phyloP scores from a whole-genome alignment of 1,140 invertebrate species.

The Ips typographus region DNA sequence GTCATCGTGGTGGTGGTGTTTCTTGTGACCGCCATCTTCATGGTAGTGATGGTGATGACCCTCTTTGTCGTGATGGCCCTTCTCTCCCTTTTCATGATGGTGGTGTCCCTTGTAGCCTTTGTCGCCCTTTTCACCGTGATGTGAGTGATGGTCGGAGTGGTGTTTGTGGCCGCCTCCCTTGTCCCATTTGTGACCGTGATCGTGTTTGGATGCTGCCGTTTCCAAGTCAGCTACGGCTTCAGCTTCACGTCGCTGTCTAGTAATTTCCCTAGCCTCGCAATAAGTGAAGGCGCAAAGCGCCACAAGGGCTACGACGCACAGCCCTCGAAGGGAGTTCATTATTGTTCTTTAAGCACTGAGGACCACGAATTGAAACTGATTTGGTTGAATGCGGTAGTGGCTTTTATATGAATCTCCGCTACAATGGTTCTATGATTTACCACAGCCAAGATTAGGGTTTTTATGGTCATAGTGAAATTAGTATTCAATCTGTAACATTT shows the following conservation, averaged over 20 bases:
- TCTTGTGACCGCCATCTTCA: conserved; percentile 64
- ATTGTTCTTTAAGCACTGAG: conserved; percentile 31
- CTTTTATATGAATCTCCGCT: conserved; percentile 46
- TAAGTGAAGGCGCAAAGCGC: conserved; percentile 43
- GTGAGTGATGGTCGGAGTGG: conserved; percentile 59
- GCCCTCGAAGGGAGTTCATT: conserved; percentile 43
- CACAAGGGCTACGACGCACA: conserved; percentile 44
- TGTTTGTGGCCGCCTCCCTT: conserved; percentile 61
- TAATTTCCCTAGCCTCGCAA: conserved; percentile 44
- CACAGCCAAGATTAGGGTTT: conserved; percentile 14
- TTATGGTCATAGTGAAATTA: conserved; percentile 41
- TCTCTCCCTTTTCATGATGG: conserved; percentile 65
- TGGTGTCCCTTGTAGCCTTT: conserved; percentile 61
- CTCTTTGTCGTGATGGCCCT: conserved; percentile 68
- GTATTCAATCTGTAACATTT: conserved; percentile 43
- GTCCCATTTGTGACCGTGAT: conserved; percentile 49
- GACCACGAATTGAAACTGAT: conserved; percentile 42
- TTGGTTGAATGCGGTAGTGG: conserved; percentile 33
- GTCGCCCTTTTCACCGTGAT: conserved; percentile 61
- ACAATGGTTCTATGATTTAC: conserved; percentile 39
- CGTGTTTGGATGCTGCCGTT: conserved; percentile 40
- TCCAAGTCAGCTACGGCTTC: conserved; percentile 41
- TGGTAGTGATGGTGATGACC: conserved; percentile 65
- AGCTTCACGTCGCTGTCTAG: conserved; percentile 43
- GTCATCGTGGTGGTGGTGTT: conserved; percentile 67